Base-by-base conservation (phyloP, 2,797 vertebrate species). In the Varecia variegata region DNA sequence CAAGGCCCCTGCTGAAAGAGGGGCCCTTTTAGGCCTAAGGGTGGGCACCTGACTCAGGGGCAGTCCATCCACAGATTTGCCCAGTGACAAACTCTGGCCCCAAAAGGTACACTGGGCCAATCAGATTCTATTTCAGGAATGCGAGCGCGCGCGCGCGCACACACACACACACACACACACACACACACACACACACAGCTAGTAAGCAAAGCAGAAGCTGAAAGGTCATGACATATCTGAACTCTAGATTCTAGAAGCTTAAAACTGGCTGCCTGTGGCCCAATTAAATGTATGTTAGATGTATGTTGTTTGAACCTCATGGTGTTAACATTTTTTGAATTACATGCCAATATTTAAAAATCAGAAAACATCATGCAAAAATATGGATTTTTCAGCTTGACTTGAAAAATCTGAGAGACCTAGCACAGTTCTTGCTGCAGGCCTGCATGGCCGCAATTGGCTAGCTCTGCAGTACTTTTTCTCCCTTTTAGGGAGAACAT, bases 121-220 rank as follows among this genome's bases (percentile, higher is more conserved):
- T 56, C 54, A 47, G 81, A 74, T 88, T 94, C 38, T 32, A 65
- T 52, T 50, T 79, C 60, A 92, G n/a, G 80, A 97, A 81, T 85
- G 56, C 27, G 45, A 50, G 45, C n/a, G n/a, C n/a, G n/a, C n/a
- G n/a, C n/a, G n/a, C n/a, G n/a, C n/a, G n/a, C 9, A 13, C 11
- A 65, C 20, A 12, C 6, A 32, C 40, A 67, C 27, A 81, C 35
- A 30, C 7, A 27, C n/a, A 70, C 35, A 77, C 27, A 79, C 25
- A 21, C 30, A 52, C 35, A 54, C 32, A 47, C 17, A 21, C 21
- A 82, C 38, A 68, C 5, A n/a, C 2, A 83, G 27, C 58, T 82
- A 47, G 15, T 45, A 74, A 47, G 40, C 43, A 76, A 32, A 65
- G 73, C 23, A 52, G 27, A 74, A 68, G 38, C 40, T 43, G 30